phyloP scores from a whole-genome alignment of 2,888 invertebrate genomes.

The Camponotus fellah region DNA sequence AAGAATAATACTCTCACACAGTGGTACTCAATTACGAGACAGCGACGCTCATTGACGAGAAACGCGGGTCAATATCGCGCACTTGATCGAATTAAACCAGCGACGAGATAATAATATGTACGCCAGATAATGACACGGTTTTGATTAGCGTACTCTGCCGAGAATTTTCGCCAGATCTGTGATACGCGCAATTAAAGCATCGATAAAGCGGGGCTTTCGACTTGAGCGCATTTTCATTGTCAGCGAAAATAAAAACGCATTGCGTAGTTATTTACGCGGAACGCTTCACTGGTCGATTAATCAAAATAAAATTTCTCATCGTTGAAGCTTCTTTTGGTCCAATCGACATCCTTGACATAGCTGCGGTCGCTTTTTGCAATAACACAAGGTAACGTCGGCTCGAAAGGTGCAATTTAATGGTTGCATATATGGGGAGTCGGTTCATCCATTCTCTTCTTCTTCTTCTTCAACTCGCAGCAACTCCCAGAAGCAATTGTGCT shows the following conservation, averaged over 20 bases:
- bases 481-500: constrained; percentile 8
- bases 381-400: constrained; percentile 14
- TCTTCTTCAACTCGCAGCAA: not conserved
- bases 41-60: not conserved
- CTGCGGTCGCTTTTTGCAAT: constrained; percentile 20
- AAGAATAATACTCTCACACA: constrained; percentile 59
- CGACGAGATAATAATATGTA: not conserved
- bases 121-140: not conserved
- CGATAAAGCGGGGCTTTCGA: not conserved
- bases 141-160: not conserved
- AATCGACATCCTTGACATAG: constrained; percentile 28
- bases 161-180: not conserved
- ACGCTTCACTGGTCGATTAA: not conserved
- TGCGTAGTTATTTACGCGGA: not conserved
- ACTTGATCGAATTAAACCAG: constrained; percentile 9
- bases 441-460: constrained; percentile 9
- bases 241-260: not conserved
- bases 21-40: constrained; percentile 58
- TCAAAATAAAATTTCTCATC: not conserved
- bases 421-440: constrained; percentile 14
- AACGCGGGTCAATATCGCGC: constrained; percentile 7
- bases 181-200: not conserved
- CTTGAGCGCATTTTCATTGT: not conserved
- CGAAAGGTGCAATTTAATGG: constrained; percentile 37
- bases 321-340: not conserved